Evolutionary conservation across 2,888 invertebrate species (phyloP), one percentile per base, ranked within the genome.

Genomic region (Scaptomyza cyrtandrae): DNA sequence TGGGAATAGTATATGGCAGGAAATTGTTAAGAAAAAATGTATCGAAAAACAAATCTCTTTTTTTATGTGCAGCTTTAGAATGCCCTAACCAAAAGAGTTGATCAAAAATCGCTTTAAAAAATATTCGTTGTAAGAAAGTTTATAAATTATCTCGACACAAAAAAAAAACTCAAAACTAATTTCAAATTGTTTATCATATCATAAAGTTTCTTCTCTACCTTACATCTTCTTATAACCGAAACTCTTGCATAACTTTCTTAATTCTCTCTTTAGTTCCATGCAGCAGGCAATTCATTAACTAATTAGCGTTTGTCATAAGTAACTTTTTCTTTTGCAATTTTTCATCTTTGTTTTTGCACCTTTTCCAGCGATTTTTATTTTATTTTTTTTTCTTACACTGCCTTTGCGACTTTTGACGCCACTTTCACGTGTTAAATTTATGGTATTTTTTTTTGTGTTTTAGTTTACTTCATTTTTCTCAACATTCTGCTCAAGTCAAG

Each of bases 241-340:
- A 44, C 24, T 62, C 27, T 60, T 72, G 35, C 37, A 48, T 35
- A 45, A 61, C 35, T 59, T 57, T 31, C 7, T 10, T 37, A 43
- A 24, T 35, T 35, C 37, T 37, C 33, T 39, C 46, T 49, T 27
- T 29, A 49, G 56, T 65, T 62, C 54, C 50, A 62, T 68, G 31
- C 59, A 43, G 50, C 43, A 56, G 56, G 48, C 43, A 58, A 58
- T 65, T 78, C 75, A 72, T 72, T 78, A 75, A 84, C 81, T 81
- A 86, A 82, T 82, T 86, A 68, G 63, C 65, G 49, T 77, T 86
- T 57, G 57, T 70, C 67, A 65, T 77, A 65, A 71, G 71, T 66
- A 74, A 77, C 74, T 75, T 74, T 70, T 72, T 41, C 48, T 45
- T 53, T 46, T 55, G 24, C 19, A n/a, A n/a, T 62, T 59, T 44